Percentiles rank a stretch among this genome's conserved stretches.
phyloP scores from a whole-genome alignment of 2,888 invertebrate genomes.

The Apeira syringaria region DNA sequence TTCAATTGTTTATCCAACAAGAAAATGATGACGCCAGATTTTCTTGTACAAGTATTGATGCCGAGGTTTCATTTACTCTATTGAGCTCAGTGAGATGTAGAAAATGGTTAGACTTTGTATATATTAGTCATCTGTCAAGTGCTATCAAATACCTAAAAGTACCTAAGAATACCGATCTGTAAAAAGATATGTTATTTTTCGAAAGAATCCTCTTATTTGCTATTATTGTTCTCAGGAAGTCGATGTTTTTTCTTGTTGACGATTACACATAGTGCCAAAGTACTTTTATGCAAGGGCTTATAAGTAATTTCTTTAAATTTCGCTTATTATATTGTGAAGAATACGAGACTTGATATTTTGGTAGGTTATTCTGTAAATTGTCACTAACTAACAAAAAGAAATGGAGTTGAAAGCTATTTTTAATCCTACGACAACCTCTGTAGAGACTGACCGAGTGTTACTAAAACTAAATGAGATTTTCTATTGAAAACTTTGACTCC shows the following conservation, averaged over 20 bases:
- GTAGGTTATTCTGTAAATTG: not conserved
- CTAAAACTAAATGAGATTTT: no score
- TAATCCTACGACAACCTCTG: no score
- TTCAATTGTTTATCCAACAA: no score
- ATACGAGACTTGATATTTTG: not conserved
- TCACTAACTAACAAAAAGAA: constrained; percentile 21
- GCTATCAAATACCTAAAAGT: constrained; percentile 57
- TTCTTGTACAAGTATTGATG: no score
- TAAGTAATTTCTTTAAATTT: constrained; percentile 44
- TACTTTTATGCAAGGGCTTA: constrained; percentile 55
- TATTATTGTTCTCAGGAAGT: constrained; percentile 56
- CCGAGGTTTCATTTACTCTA: constrained; percentile 22
- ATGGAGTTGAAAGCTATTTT: no score
- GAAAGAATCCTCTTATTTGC: constrained; percentile 53
- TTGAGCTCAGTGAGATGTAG: constrained; percentile 50
- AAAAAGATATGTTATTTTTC: constrained; percentile 63
- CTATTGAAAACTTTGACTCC: no score
- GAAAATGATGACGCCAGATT: no score
- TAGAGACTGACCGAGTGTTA: no score
- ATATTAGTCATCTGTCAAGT: constrained; percentile 69
- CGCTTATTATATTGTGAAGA: constrained; percentile 26
- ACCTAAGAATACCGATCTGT: constrained; percentile 54
- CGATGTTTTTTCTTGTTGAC: constrained; percentile 51
- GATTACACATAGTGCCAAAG: constrained; percentile 72
- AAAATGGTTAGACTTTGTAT: constrained; percentile 71